Evolutionary conservation across 2,888 invertebrate genomes (phyloP).

Genomic region (Petrophora chlorosata): DNA sequence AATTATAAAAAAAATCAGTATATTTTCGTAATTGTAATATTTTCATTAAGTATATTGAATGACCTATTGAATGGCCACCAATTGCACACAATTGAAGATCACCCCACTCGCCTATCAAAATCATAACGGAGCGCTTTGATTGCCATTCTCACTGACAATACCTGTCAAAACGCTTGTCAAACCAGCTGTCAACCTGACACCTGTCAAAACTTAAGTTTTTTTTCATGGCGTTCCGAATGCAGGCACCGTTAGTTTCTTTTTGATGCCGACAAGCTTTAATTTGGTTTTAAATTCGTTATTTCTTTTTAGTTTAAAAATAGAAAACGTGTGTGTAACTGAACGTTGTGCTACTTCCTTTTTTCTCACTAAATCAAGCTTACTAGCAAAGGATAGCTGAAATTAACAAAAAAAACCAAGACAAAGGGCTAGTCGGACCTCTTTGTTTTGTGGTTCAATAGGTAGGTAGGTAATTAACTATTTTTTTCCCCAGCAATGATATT

Average conservation of each 20-base stretch:
- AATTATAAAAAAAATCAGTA: too few species aligned
- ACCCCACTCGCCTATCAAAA: constrained; percentile 6
- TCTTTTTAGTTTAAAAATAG: too few species aligned
- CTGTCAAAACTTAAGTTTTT: constrained; percentile 46
- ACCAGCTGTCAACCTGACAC: constrained; percentile 62
- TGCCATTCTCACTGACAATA: constrained; percentile 49
- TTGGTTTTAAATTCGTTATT: constrained; percentile 22
- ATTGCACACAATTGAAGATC: not conserved
- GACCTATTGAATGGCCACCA: too few species aligned
- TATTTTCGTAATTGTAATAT: too few species aligned
- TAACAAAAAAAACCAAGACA: too few species aligned
- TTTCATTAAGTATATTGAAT: not conserved
- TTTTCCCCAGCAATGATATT: not conserved
- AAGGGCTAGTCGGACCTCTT: too few species aligned
- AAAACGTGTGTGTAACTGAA: too few species aligned
- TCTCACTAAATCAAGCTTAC: too few species aligned
- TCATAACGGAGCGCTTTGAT: constrained; percentile 21
- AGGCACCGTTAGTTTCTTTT: constrained; percentile 27
- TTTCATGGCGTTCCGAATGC: constrained; percentile 3
- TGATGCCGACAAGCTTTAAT: constrained; percentile 13
- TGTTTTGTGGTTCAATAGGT: too few species aligned
- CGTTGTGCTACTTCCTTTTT: too few species aligned
- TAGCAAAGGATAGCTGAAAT: not conserved
- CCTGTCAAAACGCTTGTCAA: constrained; percentile 52
- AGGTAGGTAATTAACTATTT: too few species aligned